phyloP scores from a whole-genome alignment of 2,888 invertebrate species.

The Myopa tessellatipennis region DNA sequence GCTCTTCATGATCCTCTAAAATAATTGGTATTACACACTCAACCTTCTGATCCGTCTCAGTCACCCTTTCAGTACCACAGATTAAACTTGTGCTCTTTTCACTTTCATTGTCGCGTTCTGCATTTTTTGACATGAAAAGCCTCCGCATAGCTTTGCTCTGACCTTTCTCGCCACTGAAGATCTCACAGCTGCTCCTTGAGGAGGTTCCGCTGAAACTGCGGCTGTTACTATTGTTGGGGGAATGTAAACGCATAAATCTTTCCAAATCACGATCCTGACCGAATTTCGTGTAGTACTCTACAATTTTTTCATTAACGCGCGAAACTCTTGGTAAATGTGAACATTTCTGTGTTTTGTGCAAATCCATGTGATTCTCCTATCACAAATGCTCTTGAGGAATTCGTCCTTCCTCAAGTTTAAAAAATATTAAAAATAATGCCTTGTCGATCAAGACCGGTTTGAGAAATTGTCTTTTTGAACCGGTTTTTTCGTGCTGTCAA shows the following conservation, averaged over 20 bases:
- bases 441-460: too few relatives aligned
- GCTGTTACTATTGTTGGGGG: slow-evolving; percentile 42
- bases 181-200: slow-evolving; percentile 39
- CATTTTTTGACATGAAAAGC: slow-evolving; percentile 29
- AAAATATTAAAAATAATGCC: neutral
- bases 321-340: slow-evolving; percentile 46
- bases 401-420: too few relatives aligned
- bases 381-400: too few relatives aligned
- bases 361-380: neutral
- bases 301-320: slow-evolving; percentile 59
- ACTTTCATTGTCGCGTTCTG: neutral
- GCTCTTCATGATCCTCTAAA: slow-evolving; percentile 35
- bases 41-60: neutral
- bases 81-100: neutral
- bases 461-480: too few relatives aligned
- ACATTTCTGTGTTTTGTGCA: neutral
- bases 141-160: slow-evolving; percentile 24
- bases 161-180: slow-evolving; percentile 38
- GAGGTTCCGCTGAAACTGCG: slow-evolving; percentile 36
- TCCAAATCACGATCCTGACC: slow-evolving; percentile 76
- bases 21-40: slow-evolving; percentile 38
- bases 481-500: too few relatives aligned
- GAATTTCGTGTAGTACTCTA: slow-evolving; percentile 78
- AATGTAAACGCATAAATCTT: slow-evolving; percentile 72
- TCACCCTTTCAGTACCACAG: neutral